phyloP scores from a whole-genome alignment of 2,113 vertebrate species.

The Phalacrocorax pelagicus region DNA sequence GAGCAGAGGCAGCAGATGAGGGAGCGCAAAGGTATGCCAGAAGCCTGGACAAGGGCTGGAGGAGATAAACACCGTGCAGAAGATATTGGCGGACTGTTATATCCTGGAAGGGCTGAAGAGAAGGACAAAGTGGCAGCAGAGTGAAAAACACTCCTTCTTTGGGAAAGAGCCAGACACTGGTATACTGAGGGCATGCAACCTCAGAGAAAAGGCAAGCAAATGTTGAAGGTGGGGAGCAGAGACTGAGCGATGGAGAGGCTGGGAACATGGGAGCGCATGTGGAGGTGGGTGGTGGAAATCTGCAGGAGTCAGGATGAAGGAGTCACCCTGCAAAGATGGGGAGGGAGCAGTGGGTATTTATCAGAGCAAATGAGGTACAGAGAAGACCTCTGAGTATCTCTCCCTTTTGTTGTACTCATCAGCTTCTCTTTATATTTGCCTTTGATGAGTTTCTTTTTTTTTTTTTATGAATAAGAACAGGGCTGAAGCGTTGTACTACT shows the following conservation, averaged over 20 bases:
- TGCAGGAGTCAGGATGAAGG: neutral
- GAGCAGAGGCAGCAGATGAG: neutral
- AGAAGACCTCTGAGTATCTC: neutral
- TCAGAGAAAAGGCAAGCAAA: neutral
- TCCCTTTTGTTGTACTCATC: neutral
- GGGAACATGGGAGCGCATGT: accelerated
- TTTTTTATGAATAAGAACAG: neutral
- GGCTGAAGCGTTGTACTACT: neutral
- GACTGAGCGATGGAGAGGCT: neutral
- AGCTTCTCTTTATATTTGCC: neutral
- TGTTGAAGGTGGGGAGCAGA: neutral
- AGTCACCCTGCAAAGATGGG: neutral
- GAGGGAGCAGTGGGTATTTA: neutral
- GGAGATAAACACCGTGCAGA: neutral
- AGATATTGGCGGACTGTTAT: neutral
- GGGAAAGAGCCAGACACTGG: neutral
- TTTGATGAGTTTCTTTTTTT: neutral
- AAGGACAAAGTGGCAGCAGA: neutral
- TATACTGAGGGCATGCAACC: neutral
- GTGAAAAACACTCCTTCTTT: neutral
- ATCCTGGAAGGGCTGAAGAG: neutral
- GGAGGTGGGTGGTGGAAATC: neutral
- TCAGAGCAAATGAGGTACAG: neutral
- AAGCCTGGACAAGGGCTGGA: neutral
- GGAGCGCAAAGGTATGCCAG: neutral